phyloP scores from a whole-genome alignment of 2,113 vertebrate species.

The Octodon degus region DNA sequence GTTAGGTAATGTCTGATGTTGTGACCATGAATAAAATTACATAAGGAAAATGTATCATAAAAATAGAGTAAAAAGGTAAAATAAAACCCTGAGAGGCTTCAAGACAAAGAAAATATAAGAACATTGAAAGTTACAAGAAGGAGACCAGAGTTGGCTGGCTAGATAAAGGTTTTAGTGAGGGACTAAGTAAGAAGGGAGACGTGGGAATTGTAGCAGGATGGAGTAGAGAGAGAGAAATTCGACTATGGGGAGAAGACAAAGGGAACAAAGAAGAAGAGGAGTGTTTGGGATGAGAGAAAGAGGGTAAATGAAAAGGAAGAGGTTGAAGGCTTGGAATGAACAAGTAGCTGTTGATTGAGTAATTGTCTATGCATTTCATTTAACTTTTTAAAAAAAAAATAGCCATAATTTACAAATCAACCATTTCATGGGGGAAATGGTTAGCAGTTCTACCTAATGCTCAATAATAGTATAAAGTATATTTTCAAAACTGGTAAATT shows the following conservation, averaged over 20 bases:
- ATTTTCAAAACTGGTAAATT: conserved; percentile 5
- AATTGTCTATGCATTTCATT: neutral
- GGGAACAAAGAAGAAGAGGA: neutral
- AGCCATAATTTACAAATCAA: conserved; percentile 31
- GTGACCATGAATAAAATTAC: neutral
- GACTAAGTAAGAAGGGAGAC: rapidly evolving
- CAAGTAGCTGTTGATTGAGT: neutral
- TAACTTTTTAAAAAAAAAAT: neutral
- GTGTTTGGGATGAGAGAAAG: neutral
- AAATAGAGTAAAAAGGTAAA: neutral
- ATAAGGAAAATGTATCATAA: neutral
- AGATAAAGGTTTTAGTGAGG: neutral
- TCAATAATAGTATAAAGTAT: neutral
- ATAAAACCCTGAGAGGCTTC: conserved; percentile 6
- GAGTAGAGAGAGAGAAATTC: neutral
- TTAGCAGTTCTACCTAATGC: neutral
- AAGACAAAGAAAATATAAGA: neutral
- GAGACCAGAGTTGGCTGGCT: neutral
- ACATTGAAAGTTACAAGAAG: neutral
- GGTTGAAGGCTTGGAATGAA: neutral
- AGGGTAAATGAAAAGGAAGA: neutral
- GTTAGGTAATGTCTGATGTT: neutral
- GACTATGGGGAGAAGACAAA: neutral
- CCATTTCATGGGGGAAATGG: neutral
- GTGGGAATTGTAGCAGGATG: neutral